Base-by-base conservation (phyloP, 2,888 invertebrate species). In the Muschampia plurimacula region DNA sequence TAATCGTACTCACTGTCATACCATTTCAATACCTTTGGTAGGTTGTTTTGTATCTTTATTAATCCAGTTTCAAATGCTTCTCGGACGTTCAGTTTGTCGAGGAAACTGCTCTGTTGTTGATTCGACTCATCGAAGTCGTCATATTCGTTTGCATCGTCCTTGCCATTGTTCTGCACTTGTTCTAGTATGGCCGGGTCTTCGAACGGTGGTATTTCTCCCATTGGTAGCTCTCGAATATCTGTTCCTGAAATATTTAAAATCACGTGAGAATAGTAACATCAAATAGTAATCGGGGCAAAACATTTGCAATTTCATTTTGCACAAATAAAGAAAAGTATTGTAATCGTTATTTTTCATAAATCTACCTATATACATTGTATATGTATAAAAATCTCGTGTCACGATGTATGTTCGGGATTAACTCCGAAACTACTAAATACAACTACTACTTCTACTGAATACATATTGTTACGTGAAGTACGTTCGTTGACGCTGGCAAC, bases 141-240 rank as follows among this genome's bases (percentile, higher is more conserved):
- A 75, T 92, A 92, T 28, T 93, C 93, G 39, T 84, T 84, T 2
- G 81, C 83, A 67, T 87, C 84, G 22, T 82, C 78, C 67, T 86
- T 87, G 2, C 79, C 81, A 60, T 87, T 82, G 49, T 87, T 84
- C 15, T 92, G 91, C 8, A 84, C 69, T 60, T 89, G 88, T 36
- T 90, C 87, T 22, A 89, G 79, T 63, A 89, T 83, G 46, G 78
- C 81, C 55, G 88, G 85, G 60, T 92, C 89, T 72, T 90, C 91
- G 12, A 83, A 83, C 10, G 89, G 88, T 22, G 95, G 90, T 65
- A 94, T 92, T 52, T 94, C 93, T 6, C 95, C 95, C 84, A 95
- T 92, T 8, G 95, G 91, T 1, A 96, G 84, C 84, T 96, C 96
- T 78, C 96, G 92, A 76, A 96, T 95, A 81, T 96, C 96, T 75